phyloP scores from a whole-genome alignment of 2,888 invertebrate species.

The Zelleria hepariella region DNA sequence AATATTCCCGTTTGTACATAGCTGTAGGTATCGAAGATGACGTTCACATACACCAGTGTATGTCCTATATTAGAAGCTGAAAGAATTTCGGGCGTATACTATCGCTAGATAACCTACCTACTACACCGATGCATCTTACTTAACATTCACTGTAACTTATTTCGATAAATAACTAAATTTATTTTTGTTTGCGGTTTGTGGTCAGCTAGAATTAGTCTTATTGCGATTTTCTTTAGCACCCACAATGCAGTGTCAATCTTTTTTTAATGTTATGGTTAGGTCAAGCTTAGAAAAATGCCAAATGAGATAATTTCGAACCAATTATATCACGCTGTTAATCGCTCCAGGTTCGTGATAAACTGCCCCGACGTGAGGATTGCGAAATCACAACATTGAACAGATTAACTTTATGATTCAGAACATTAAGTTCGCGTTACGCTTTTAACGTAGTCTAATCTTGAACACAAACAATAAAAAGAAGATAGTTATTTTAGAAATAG shows the following conservation, averaged over 20 bases:
- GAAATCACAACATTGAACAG: neutral
- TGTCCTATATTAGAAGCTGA: too few species aligned
- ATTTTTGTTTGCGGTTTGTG: neutral
- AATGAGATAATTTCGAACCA: neutral
- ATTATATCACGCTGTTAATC: neutral
- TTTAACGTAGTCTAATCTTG: neutral
- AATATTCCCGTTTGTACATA: too few species aligned
- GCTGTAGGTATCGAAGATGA: too few species aligned
- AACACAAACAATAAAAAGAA: neutral
- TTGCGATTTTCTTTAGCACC: neutral
- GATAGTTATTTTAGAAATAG: constrained; percentile 3
- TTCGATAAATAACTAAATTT: neutral
- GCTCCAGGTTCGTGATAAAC: neutral
- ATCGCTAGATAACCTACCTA: too few species aligned
- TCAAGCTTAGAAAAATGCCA: neutral
- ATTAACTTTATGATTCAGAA: neutral
- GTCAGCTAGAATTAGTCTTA: neutral
- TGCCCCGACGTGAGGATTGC: neutral
- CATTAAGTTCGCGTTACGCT: neutral
- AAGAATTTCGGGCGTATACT: too few species aligned
- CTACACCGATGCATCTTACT: too few species aligned
- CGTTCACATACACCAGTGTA: too few species aligned
- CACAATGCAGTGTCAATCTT: neutral
- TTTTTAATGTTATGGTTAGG: neutral
- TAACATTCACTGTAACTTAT: too few species aligned